Evolutionary conservation across 1,140 invertebrate species (phyloP), one percentile per base, ranked within the genome.

Genomic region (Drosophila leontia): DNA sequence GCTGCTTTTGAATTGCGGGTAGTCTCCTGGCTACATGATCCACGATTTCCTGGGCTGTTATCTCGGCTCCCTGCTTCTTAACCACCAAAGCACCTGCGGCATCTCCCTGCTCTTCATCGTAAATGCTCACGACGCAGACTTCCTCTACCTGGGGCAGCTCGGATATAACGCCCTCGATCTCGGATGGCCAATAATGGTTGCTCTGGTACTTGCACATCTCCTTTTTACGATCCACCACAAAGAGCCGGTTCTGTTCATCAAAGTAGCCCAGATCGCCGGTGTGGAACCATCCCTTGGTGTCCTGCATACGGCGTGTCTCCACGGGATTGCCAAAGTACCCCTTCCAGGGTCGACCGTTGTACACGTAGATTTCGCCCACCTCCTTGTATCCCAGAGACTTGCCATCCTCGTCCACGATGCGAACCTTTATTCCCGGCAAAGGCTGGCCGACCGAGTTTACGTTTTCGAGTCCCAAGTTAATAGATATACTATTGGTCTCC

Each of bases 31-130:
- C 12, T 12, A 53, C 32, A 53, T 53, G 32, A 19, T 53, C 17
- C 1, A 11, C 32, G 3, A 53, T 53, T 1, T 53, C 50, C 17
- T 35, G 32, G 12, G 17, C 32, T 17, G 51, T 35, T 15, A 53
- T 15, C 12, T 7, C 23, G 3, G 1, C 12, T 37, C 17, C 51
- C 13, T 53, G 51, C 32, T 2, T 53, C 17, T 9, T 53, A 32
- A 53, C 51, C 32, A 53, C 51, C 51, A 53, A 17, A 15, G 51
- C 51, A 35, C 51, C 51, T 5, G 51, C 51, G 2, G 51, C 51
- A 53, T 53, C 51, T 23, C 51, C 51, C 0, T 53, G 51, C 3
- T 3, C 0, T 19, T 53, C 51, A 15, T 53, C 32, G 17, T 35
- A 53, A 5, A 53, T 23, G 51, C 51, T 53, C 2, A 53, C 51